These are phyloP conservation scores for Aptenodytes forsteri DNA, from an alignment of 2,113 vertebrate species.

Conservation along the genomic window DNA sequence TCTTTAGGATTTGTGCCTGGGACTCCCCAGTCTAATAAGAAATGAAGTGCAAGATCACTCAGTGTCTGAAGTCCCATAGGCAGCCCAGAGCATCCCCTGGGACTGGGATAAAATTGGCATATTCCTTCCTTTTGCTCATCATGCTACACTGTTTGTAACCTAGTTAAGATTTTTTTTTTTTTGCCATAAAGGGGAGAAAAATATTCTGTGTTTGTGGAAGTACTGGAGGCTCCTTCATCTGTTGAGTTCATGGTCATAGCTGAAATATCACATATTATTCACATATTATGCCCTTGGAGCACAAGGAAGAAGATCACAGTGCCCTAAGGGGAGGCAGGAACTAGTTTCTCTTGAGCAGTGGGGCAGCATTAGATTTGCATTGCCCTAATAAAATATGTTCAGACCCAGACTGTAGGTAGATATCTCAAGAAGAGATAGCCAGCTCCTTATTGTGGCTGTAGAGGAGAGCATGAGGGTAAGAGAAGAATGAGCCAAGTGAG, in stretches of 20 bases:
- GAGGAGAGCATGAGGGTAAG: neutral
- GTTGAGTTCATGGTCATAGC: neutral
- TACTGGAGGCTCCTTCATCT: neutral
- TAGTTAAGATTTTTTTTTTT: neutral
- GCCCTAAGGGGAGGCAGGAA: neutral
- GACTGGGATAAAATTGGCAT: neutral
- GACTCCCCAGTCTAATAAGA: neutral
- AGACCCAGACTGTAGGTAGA: neutral
- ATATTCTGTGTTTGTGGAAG: neutral
- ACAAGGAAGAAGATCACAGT: neutral
- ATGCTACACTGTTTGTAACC: neutral
- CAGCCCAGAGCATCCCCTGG: neutral
- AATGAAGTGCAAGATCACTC: neutral
- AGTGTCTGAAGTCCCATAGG: neutral
- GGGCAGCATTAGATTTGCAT: neutral
- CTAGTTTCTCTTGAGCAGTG: neutral
- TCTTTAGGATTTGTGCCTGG: constrained; percentile 21
- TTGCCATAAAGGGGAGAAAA: neutral
- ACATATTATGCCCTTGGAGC: neutral
- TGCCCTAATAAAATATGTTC: neutral
- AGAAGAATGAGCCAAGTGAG: neutral
- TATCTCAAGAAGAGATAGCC: neutral
- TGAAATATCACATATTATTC: neutral
- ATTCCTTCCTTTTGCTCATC: neutral
- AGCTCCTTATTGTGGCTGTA: neutral